Evolutionary conservation across 2,113 vertebrate genomes (phyloP), one percentile per base, ranked within the genome.

Genomic region (Caloenas nicobarica): DNA sequence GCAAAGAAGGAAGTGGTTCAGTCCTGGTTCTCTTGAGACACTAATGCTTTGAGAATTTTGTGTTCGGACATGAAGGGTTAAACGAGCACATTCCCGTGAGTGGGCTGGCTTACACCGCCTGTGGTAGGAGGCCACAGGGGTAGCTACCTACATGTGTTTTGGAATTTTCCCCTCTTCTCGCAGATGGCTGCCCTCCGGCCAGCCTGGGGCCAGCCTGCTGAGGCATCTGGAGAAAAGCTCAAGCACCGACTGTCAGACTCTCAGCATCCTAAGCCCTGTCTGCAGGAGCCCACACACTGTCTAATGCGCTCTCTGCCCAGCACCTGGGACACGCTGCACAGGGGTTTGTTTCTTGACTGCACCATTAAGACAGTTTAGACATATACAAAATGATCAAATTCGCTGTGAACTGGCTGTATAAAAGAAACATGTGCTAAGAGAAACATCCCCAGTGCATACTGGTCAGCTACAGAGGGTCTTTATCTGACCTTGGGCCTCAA

Each of bases 191-290:
- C 61, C 71, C 48, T 31, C 38, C 0, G 0, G 74, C 56, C 60
- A 69, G 78, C 40, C 56, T 3, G 1, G 22, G 36, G 38, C 71
- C 89, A 17, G 25, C 25, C 34, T 83, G 68, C 58, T 0, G 0
- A 53, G 38, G 25, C 0, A 0, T 28, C 36, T 82, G 80, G 25
- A 46, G 53, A 46, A 8, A 2, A 68, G 80, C 66, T 60, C 53
- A 16, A 69, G 68, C 77, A 51, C 14, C 0, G 0, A 21, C 42
- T 3, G 0, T 23, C 53, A 60, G 42, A 19, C 42, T 76, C 1
- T 0, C n/a, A 33, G 46, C 26, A 17, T 25, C 16, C 51, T 34
- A 26, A 70, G 40, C 60, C 26, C 22, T 26, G 1, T 13, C 40
- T 34, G 65, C 46, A 61, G 79, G 36, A 57, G 15, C 40, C 51